Base-by-base conservation (phyloP, 2,888 invertebrate species). In the Brenthis hecate region DNA sequence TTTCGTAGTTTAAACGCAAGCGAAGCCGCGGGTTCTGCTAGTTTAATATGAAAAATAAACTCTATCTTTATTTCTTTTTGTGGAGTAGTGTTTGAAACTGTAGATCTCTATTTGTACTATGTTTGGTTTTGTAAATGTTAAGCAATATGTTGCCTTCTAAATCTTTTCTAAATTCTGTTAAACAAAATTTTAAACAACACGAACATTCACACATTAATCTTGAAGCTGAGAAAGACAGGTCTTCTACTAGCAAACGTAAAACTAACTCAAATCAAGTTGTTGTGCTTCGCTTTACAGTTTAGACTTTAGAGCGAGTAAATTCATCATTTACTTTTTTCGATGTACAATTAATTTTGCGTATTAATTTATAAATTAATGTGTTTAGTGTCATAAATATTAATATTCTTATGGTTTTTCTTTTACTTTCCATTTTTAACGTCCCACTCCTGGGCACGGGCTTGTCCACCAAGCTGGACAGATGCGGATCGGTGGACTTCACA, bases 191-290 rank as follows among this genome's bases (percentile, higher is more conserved):
- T 47, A 60, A 55, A 61, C 48, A 67, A 54, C 13, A 47, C 13
- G 53, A 64, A 64, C 36, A 19, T 61, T 65, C 56, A 56, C 23
- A 57, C 64, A 71, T 66, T 60, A 63, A 14, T 65, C 50, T 55
- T 28, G 50, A 62, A 28, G 19, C 66, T 68, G 68, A 56, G 68
- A 67, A 71, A 74, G 85, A 86, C 86, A 85, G 85, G 78, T 80
- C 81, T 83, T 85, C 85, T 80, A 76, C 78, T 79, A 83, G 85
- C 83, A 85, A 86, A 85, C 86, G 82, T 82, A 74, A 76, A 78
- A 84, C 77, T 79, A 79, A 81, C 69, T 72, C 74, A 72, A 77
- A 75, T 78, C 76, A 78, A 76, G 72, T 75, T 72, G 73, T 73
- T 70, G 68, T 71, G 69, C 72, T 70, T 65, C 69, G 73, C 68